These are phyloP conservation scores for Planococcus citri DNA, from an alignment of 1,140 invertebrate genomes.

Conservation along the genomic window DNA sequence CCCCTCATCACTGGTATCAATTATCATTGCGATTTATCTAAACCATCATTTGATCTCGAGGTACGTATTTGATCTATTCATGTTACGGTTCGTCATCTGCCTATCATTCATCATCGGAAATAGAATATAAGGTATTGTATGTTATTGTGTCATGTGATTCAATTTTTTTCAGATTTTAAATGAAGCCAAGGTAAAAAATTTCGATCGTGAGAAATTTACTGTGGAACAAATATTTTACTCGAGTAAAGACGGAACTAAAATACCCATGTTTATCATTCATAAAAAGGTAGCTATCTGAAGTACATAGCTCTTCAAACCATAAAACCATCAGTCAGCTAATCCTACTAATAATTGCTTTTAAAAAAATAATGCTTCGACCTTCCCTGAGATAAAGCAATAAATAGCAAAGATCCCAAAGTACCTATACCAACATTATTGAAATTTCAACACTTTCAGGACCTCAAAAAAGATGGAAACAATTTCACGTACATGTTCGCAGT, in stretches of 20 bases:
- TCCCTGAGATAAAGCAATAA: too few species aligned
- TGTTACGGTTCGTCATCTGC: too few species aligned
- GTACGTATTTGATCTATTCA: too few species aligned
- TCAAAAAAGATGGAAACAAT: constrained; percentile 51
- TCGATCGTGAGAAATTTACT: constrained; percentile 66
- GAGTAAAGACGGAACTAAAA: constrained; percentile 87
- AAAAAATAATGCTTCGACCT: too few species aligned
- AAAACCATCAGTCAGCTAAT: too few species aligned
- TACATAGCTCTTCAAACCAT: too few species aligned
- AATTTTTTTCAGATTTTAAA: constrained; percentile 52
- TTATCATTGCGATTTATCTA: constrained; percentile 72
- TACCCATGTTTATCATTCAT: constrained; percentile 94
- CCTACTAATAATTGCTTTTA: too few species aligned
- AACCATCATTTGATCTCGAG: constrained; percentile 46
- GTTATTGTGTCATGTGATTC: too few species aligned
- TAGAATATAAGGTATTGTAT: too few species aligned
- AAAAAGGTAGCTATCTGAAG: constrained; percentile 55
- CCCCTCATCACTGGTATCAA: constrained; percentile 86
- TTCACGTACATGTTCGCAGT: constrained; percentile 81
- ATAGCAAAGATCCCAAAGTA: too few species aligned
- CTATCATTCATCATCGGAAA: too few species aligned
- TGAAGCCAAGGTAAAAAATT: constrained; percentile 71
- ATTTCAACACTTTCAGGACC: constrained; percentile 37
- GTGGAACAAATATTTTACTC: constrained; percentile 61
- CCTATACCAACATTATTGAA: too few species aligned